Evolutionary conservation across 2,888 invertebrate species (phyloP).

Genomic region (Torymus texanus): DNA sequence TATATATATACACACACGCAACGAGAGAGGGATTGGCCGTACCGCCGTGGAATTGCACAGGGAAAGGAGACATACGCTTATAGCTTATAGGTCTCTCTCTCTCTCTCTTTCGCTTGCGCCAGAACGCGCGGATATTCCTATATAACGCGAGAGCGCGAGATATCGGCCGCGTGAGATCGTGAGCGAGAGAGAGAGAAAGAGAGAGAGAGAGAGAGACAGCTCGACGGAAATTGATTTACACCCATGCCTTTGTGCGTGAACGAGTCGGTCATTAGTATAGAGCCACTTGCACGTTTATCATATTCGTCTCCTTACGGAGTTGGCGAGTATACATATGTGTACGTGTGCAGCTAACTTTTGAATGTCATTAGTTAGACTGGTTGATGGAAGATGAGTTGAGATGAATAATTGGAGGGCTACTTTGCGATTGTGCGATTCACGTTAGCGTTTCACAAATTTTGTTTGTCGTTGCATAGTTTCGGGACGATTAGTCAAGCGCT

Average conservation of each 20-base stretch:
- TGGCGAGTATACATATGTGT: too few relatives aligned
- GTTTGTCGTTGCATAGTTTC: too few relatives aligned
- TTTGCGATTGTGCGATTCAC: too few relatives aligned
- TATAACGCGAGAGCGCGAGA: background rate
- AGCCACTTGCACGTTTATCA: conserved; percentile 2
- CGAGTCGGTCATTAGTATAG: conserved; percentile 9
- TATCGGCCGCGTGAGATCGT: conserved; percentile 18
- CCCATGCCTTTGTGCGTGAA: conserved; percentile 14
- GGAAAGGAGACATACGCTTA: conserved; percentile 44
- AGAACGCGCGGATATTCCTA: conserved; percentile 18
- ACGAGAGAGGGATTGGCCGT: conserved; percentile 40
- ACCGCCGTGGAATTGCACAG: conserved; percentile 4
- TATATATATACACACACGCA: background rate
- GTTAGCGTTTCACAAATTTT: too few relatives aligned
- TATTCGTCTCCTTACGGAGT: background rate
- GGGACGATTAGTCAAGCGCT: too few relatives aligned
- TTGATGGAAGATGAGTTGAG: too few relatives aligned
- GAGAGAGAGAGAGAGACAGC: background rate
- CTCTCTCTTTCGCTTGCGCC: background rate
- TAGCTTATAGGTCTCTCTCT: too few relatives aligned
- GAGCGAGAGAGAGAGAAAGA: conserved; percentile 12
- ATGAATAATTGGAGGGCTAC: too few relatives aligned
- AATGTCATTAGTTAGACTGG: too few relatives aligned
- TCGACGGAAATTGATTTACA: conserved; percentile 47
- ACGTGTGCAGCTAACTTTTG: too few relatives aligned